phyloP scores from a whole-genome alignment of 1,140 invertebrate species.

The Papilio xuthus region DNA sequence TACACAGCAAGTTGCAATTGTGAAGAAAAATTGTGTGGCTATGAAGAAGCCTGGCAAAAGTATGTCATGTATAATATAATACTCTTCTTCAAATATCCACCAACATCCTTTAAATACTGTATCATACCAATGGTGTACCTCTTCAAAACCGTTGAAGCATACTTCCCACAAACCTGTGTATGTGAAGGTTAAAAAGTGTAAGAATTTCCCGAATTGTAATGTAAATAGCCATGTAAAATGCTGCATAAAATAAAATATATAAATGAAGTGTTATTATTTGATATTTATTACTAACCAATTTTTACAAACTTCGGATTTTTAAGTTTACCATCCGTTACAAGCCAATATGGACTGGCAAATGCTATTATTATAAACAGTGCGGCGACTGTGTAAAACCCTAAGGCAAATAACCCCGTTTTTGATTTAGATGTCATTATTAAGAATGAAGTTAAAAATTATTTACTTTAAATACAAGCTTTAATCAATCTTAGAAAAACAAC shows the following conservation, averaged over 20 bases:
- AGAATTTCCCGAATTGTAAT: not conserved
- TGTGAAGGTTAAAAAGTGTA: slow-evolving; percentile 34
- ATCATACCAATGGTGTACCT: slow-evolving; percentile 89
- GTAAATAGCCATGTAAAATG: no score
- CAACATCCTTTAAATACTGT: slow-evolving; percentile 90
- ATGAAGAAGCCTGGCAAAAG: slow-evolving; percentile 95
- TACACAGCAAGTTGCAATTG: slow-evolving; percentile 90
- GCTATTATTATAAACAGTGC: slow-evolving; percentile 91
- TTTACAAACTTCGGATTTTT: slow-evolving; percentile 90
- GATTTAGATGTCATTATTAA: slow-evolving; percentile 71
- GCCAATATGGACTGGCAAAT: slow-evolving; percentile 96
- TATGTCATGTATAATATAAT: slow-evolving; percentile 93
- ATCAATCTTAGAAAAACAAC: not conserved
- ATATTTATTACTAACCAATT: slow-evolving; percentile 84
- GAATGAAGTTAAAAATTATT: slow-evolving; percentile 17
- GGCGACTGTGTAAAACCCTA: slow-evolving; percentile 84
- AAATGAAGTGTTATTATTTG: not conserved
- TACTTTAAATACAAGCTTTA: not conserved
- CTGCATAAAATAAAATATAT: not conserved
- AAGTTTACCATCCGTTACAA: slow-evolving; percentile 92
- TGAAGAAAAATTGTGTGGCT: slow-evolving; percentile 95
- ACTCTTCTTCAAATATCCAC: slow-evolving; percentile 97
- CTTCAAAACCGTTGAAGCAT: slow-evolving; percentile 92
- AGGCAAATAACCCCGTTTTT: slow-evolving; percentile 87
- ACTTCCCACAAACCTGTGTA: slow-evolving; percentile 95